Evolutionary conservation across 2,797 vertebrate species (phyloP), one percentile per base, ranked within the genome.

Genomic region (Masticophis lateralis): DNA sequence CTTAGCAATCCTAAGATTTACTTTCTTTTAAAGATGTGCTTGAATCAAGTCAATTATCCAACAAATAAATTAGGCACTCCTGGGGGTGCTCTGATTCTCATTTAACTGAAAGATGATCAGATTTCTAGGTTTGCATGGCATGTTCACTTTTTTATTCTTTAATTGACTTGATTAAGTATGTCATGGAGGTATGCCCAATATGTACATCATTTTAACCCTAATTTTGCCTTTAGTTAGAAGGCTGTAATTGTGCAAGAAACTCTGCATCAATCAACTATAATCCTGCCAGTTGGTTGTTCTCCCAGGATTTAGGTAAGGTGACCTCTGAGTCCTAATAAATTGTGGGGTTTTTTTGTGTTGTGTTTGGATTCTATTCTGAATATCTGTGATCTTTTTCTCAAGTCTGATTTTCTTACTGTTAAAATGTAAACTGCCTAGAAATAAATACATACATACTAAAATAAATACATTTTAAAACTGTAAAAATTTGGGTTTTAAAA

Each of bases 231-330:
- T 11, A 93, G 86, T 8, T 47, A 74, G 56, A 93, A 89, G 20
- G 7, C 47, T 89, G 28, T 11, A 63, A 63, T 32, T 89, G 25
- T 61, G 32, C 63, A 88, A n/a, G 61, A 60, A n/a, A 69, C 86
- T 91, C 22, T 59, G 86, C 93, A 96, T 87, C 92, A 95, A 96
- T 96, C 95, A 95, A 86, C 59, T 93, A 92, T 92, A 61, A 91
- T 37, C 43, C 43, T 47, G 28, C 88, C 86, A 22, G 37, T 22
- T 79, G 74, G 8, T 43, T 79, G 37, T 9, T 79, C 18, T 25
- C 10, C 20, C 20, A 47, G 37, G 37, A 83, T 20, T 83, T 47
- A 83, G 37, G 37, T 4, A 43, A 79, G 69, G 8, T 74, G 32
- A 32, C 20, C 1, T 4, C 10, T 47, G 37, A 83, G 37, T 47